These are phyloP conservation scores for Thyatira batis DNA, from an alignment of 2,888 invertebrate genomes.

Conservation along the genomic window DNA sequence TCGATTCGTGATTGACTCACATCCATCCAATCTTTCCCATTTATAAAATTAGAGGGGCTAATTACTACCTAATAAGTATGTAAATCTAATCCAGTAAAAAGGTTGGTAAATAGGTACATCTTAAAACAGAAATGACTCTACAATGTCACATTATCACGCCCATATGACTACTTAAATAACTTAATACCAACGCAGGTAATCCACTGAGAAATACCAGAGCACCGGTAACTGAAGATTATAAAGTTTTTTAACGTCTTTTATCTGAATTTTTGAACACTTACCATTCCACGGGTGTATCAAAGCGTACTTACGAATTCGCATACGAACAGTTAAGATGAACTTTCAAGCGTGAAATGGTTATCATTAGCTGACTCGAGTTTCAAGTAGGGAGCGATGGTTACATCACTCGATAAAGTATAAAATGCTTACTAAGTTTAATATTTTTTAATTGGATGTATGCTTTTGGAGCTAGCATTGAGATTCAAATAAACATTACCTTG, in stretches of 20 bases:
- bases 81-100: neutral
- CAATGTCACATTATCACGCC: neutral
- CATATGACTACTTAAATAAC: neutral
- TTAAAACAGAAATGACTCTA: neutral
- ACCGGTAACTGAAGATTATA: neutral
- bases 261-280: neutral
- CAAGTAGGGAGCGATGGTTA: neutral
- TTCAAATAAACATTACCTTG: no score
- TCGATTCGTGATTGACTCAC: no score
- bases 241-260: neutral
- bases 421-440: neutral
- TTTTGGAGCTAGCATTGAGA: no score
- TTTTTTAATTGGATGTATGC: no score
- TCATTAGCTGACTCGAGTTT: constrained; percentile 29
- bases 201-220: neutral
- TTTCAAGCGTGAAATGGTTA: constrained; percentile 45
- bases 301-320: constrained; percentile 1
- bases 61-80: no score
- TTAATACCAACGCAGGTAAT: neutral
- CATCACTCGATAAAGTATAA: neutral
- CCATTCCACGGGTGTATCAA: neutral
- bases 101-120: neutral
- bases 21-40: no score
- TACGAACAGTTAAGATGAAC: constrained; percentile 22
- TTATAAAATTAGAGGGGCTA: no score